Evolutionary conservation across 1,140 invertebrate species (phyloP), one percentile per base, ranked within the genome.

Genomic region (Drosophila gunungcola): DNA sequence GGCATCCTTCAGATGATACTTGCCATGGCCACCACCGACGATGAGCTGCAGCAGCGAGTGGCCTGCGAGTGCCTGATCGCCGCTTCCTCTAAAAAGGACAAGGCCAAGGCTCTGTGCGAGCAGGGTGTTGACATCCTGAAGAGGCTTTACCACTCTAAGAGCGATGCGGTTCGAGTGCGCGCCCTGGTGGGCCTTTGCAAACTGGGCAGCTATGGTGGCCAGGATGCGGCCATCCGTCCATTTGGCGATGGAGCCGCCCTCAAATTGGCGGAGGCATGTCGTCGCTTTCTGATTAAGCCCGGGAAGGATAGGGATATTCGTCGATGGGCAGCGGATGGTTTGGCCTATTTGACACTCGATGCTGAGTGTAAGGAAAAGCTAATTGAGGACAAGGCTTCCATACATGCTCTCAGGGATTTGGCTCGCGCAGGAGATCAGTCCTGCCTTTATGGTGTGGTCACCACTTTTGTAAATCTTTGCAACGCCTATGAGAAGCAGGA

Each of bases 401-500:
- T 99, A 69, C 95, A 95, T 91, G 95, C 97, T 4, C 94, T 99
- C 53, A 96, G 99, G 88, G 97, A 98, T 90, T 91, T 99, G 45
- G 97, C 97, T 5, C 96, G 95, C 93, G 95, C 94, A 42, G 97
- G 97, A 57, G 97, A 98, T 91, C 96, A 98, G 82, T 97, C 97
- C 21, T 96, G 96, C 46, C 91, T 98, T 2, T 99, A 98, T 93
- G 98, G 98, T 65, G 96, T 98, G 13, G 96, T 99, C 0, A 98
- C 98, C 3, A 98, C 98, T 11, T 95, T 99, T 65, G 98, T 99
- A 0, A 99, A 99, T 93, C 93, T 99, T 4, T 98, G 97, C 79
- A 99, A 99, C 93, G 97, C 98, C 4, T 99, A 99, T 90, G 99
- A 99, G 62, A 99, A 99, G 92, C 97, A 99, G 92, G 98, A 99